These are phyloP conservation scores for Isurus oxyrinchus DNA, from an alignment of 2,113 vertebrate genomes.

Conservation along the genomic window DNA sequence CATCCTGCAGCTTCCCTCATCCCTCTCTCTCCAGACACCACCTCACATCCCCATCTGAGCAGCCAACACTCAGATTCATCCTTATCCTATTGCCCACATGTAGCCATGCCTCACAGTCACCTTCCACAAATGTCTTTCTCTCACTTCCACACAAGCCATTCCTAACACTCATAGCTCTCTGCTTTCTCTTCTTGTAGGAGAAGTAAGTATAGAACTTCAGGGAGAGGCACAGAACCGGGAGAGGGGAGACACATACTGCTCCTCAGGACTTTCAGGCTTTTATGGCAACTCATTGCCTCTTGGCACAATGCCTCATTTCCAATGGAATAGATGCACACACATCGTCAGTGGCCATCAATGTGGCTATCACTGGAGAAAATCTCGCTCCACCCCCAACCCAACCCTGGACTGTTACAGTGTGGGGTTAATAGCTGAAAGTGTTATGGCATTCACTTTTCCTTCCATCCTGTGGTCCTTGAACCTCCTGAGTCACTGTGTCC, in stretches of 20 bases:
- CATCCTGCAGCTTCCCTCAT: background rate
- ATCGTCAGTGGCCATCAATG: background rate
- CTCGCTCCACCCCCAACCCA: no score
- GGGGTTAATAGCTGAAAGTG: background rate
- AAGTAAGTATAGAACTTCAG: background rate
- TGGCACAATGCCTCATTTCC: background rate
- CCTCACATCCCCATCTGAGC: background rate
- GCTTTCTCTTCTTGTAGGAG: background rate
- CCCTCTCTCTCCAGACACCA: background rate
- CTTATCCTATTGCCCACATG: background rate
- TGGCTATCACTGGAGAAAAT: background rate
- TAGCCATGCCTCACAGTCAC: background rate
- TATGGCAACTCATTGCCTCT: background rate
- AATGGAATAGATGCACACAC: background rate
- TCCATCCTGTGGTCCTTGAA: background rate
- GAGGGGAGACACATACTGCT: background rate
- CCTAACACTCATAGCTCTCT: background rate
- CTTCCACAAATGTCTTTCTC: background rate
- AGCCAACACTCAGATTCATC: background rate
- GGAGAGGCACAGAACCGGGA: background rate
- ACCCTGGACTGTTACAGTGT: background rate
- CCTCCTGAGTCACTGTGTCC: background rate
- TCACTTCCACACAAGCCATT: background rate
- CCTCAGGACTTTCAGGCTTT: background rate
- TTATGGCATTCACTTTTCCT: background rate